Base-by-base conservation (phyloP, 2,113 vertebrate species). In the Oxygymnocypris stewartii region DNA sequence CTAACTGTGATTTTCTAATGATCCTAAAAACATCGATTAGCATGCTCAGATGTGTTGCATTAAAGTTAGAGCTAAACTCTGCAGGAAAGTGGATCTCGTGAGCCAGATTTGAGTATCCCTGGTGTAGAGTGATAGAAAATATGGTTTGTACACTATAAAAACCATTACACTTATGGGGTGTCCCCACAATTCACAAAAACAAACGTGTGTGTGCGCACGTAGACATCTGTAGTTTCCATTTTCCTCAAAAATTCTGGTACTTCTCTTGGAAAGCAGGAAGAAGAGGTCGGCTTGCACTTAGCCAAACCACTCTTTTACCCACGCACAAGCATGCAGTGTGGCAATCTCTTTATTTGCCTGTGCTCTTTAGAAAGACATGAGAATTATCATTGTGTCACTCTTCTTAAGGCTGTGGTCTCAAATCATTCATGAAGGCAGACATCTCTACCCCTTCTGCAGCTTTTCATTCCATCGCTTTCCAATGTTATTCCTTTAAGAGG, bases 401-500 rank as follows among this genome's bases (percentile, higher is more conserved):
- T 71, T 49, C n/a, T 12, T 14, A 82, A 49, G 8, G 42, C 25
- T 11, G 71, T 23, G 18, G 16, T 42, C 20, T 47, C 75, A 77
- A 28, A 49, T 51, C 25, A 77, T 3, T 16, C 20, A 73, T 69
- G 3, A 47, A 49, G 5, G 13, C 42, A 20, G 37, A 4, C 14
- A 25, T 14, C 25, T 47, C 13, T 85, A 28, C 18, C 37, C 35
- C 35, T 2, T 61, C 11, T n/a, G 25, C 57, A 14, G 28, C 65
- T 42, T 73, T 42, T 85, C 42, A 49, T 31, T 63, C 67, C 49
- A 40, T 49, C 59, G 44, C 77, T 83, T 23, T n/a, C 14, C 54
- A 2, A 35, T 81, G 74, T 90, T 86, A 91, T 89, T 80, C 76
- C 84, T 85, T 91, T 77, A 85, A 87, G 82, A 82, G 91, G 84